Conservation (phyloP, 2,113 vertebrate genomes). For the Oostethus manadensis region DNA sequence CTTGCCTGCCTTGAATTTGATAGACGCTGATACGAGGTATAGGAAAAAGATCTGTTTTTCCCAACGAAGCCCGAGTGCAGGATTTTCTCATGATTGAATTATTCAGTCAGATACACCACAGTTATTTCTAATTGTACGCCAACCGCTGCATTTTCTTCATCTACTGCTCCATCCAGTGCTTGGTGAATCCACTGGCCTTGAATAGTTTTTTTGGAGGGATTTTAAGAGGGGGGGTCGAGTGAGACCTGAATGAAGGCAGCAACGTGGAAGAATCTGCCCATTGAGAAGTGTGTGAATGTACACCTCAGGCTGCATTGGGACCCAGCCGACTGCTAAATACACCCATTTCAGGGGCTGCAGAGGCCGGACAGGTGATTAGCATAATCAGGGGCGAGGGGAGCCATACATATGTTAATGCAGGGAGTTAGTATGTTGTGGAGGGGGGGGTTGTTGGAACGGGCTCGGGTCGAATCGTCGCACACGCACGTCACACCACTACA, state of each 20-base stretch:
- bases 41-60: not conserved
- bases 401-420: slow-evolving; percentile 99
- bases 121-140: slow-evolving; percentile 77
- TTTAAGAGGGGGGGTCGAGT: slow-evolving; percentile 47
- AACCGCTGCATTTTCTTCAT: slow-evolving; percentile 63
- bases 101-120: not conserved
- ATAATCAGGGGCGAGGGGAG: slow-evolving; percentile 94
- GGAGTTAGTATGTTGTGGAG: slow-evolving; percentile 68
- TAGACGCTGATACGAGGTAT: slow-evolving; percentile 25
- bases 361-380: slow-evolving; percentile 99
- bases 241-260: slow-evolving; percentile 97
- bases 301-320: slow-evolving; percentile 97
- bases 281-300: slow-evolving; percentile 97
- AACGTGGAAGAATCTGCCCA: slow-evolving; percentile 99
- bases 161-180: slow-evolving; percentile 71
- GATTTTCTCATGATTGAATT: too few relatives aligned
- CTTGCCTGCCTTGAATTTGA: slow-evolving; percentile 62
- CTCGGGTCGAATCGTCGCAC: slow-evolving; percentile 25
- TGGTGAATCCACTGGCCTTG: slow-evolving; percentile 90
- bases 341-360: slow-evolving; percentile 92
- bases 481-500: slow-evolving; percentile 83
- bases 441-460: slow-evolving; percentile 83
- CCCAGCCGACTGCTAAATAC: slow-evolving; percentile 99
- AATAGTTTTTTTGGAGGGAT: slow-evolving; percentile 68
- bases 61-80: not conserved